Evolutionary conservation across 2,113 vertebrate genomes (phyloP), one percentile per base, ranked within the genome.

Genomic region (Origma solitaria): DNA sequence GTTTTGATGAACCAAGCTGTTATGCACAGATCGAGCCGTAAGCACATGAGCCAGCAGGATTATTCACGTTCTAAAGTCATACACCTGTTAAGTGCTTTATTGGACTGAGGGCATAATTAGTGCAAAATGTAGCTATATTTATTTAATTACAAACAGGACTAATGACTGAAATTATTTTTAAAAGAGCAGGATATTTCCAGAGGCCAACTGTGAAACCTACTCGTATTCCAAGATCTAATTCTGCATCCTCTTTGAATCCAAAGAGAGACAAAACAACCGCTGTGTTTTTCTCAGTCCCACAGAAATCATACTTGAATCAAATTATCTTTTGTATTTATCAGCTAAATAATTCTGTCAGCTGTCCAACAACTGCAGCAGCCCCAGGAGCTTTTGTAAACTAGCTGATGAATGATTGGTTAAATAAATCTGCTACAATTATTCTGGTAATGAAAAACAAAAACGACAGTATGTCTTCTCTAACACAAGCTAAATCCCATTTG

Each of bases 331-430:
- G 44, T 91, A 53, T 90, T 92, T 96, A 80, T 80, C 89, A 85
- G 75, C 62, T 79, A 94, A 93, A 95, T 95, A 95, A 91, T 92
- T 96, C 93, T 96, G 96, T 95, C 94, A 97, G 64, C 56, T 93
- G 92, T 86, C 73, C 92, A 94, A 83, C 83, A 92, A 94, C 68
- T 92, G 65, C 94, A 76, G 54, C 76, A 94, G 53, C 71, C 94
- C 70, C 92, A 80, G 96, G 92, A 96, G 78, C 72, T 96, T 96
- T 91, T 94, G 88, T 76, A 92, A 94, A 86, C 88, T 79, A 73
- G n/a, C 83, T 92, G 94, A 70, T 95, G 91, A 97, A 82, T 62
- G 87, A 97, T 77, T 96, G 96, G 95, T 96, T 97, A 96, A 94
- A 90, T 86, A 93, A 97, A 95, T 69, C 77, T 91, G 93, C 92